These are phyloP conservation scores for Adelosebastes latens DNA, from an alignment of 2,797 vertebrate species.

Conservation along the genomic window DNA sequence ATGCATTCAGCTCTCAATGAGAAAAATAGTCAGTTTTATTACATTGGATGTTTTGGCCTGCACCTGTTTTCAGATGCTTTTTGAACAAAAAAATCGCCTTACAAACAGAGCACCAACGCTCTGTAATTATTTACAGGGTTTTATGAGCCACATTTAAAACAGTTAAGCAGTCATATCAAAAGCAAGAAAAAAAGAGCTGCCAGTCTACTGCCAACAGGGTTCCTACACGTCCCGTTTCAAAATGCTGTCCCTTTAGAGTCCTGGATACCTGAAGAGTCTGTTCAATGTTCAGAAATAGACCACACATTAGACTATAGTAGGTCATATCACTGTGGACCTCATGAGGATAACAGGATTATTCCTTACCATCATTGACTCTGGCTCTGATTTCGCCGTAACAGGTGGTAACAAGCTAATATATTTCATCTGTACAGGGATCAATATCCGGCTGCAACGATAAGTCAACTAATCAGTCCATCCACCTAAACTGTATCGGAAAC, in stretches of 20 bases:
- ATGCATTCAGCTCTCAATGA: not conserved
- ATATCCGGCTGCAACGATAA: not conserved
- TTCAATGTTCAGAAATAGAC: not conserved
- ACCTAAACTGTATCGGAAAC: not conserved
- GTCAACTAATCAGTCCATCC: not conserved
- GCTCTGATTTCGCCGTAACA: not conserved
- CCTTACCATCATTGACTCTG: rapidly evolving
- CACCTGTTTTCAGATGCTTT: not conserved
- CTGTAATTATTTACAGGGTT: constrained; percentile 30
- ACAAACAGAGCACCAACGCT: not conserved
- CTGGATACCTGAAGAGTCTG: not conserved
- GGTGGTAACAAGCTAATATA: not conserved
- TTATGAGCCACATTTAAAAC: constrained; percentile 3
- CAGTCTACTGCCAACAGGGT: not conserved
- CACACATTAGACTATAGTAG: not conserved
- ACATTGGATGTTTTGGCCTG: not conserved
- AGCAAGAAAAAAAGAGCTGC: not conserved
- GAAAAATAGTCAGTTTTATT: not conserved
- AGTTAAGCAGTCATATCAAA: not conserved
- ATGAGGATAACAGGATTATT: not conserved
- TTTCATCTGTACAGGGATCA: not conserved
- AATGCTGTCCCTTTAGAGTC: not conserved
- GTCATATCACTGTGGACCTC: not conserved
- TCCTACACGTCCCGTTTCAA: not conserved
- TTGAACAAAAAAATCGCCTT: not conserved